Evolutionary conservation across 2,888 invertebrate genomes (phyloP).

Genomic region (Agrochola macilenta): DNA sequence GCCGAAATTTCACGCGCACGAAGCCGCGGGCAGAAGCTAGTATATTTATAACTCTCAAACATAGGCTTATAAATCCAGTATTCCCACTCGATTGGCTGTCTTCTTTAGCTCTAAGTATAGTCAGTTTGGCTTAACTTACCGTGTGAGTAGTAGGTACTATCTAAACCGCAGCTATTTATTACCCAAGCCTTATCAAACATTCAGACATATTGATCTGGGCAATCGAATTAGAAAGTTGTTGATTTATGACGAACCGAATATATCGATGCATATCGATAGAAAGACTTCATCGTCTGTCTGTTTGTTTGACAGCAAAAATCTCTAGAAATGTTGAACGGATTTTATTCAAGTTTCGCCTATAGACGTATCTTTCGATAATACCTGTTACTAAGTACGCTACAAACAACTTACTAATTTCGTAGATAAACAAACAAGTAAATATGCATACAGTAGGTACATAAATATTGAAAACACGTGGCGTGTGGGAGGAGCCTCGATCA

Average conservation of each 20-base stretch:
- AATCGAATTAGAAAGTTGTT: conserved; percentile 60
- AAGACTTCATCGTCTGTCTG: conserved; percentile 25
- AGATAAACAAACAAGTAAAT: conserved; percentile 26
- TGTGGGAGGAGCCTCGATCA: conserved; percentile 63
- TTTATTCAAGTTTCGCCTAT: not conserved
- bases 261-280: conserved; percentile 22
- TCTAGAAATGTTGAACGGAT: conserved; percentile 20
- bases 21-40: no score
- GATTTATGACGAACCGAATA: conserved; percentile 40
- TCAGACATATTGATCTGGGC: conserved; percentile 52
- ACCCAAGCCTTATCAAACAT: conserved; percentile 43
- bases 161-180: conserved; percentile 30
- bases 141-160: conserved; percentile 9
- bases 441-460: conserved; percentile 27
- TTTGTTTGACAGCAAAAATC: conserved; percentile 1
- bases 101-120: not conserved
- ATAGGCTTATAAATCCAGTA: not conserved
- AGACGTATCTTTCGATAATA: not conserved
- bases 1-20: no score
- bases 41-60: no score
- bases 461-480: conserved; percentile 59
- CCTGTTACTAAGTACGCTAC: not conserved
- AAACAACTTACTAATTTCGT: not conserved
- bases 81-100: not conserved
- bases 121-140: not conserved